These are phyloP conservation scores for Penaeus japonicus DNA, from an alignment of 1,140 invertebrate species.

Conservation along the genomic window DNA sequence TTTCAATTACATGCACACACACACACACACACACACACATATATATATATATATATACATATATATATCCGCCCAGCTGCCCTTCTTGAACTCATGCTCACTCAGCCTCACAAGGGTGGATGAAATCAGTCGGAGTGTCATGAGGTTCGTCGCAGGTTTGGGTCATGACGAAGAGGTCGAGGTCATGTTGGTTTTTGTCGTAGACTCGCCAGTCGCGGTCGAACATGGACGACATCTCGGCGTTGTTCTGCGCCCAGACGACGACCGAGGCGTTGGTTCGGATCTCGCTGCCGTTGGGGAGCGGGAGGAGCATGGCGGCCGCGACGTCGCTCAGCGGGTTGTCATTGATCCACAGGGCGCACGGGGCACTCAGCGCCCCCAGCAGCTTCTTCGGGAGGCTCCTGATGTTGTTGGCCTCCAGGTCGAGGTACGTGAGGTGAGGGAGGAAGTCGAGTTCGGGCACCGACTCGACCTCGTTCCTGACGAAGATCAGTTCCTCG, in stretches of 20 bases:
- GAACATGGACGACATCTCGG: neutral
- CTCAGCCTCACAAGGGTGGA: constrained; percentile 1
- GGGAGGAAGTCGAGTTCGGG: constrained; percentile 21
- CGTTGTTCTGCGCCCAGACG: constrained; percentile 18
- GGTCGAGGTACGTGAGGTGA: constrained; percentile 1
- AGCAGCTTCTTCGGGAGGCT: neutral
- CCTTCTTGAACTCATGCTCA: no score
- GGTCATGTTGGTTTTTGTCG: constrained; percentile 19
- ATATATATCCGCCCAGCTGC: no score
- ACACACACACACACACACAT: no score
- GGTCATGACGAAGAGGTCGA: neutral
- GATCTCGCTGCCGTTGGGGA: constrained; percentile 23
- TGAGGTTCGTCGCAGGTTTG: constrained; percentile 6
- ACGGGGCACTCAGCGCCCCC: neutral
- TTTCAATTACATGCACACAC: no score
- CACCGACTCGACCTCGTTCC: constrained; percentile 7
- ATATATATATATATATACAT: no score
- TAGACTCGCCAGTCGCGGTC: neutral
- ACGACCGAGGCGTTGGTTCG: constrained; percentile 23
- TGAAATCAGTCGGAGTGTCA: neutral
- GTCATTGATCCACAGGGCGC: constrained; percentile 27
- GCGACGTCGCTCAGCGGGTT: constrained; percentile 8
- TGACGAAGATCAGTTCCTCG: neutral
- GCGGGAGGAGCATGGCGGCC: neutral
- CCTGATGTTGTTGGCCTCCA: constrained; percentile 21